phyloP scores from a whole-genome alignment of 1,140 invertebrate species.

The Homarus americanus region DNA sequence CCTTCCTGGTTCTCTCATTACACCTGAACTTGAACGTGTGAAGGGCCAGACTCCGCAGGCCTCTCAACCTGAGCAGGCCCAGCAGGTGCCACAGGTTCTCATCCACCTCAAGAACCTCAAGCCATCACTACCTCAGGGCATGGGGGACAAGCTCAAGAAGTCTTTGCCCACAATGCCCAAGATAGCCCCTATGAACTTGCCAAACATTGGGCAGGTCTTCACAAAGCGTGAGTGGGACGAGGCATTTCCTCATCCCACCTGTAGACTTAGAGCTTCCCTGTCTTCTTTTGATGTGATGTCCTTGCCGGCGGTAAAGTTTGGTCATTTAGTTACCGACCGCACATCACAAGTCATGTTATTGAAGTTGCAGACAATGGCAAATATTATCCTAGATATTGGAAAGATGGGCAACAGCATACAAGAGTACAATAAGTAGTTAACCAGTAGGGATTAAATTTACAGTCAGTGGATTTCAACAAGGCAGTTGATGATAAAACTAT shows the following conservation, averaged over 20 bases:
- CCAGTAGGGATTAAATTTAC: no score
- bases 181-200: constrained; percentile 41
- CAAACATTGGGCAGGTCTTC: constrained; percentile 49
- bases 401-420: no score
- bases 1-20: constrained; percentile 8
- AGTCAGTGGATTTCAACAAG: no score
- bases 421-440: no score
- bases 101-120: constrained; percentile 63
- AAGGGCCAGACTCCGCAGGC: background rate
- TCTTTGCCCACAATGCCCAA: constrained; percentile 55
- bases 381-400: background rate
- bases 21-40: constrained; percentile 4
- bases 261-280: constrained; percentile 23
- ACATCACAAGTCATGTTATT: background rate
- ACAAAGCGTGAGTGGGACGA: constrained; percentile 62
- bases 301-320: background rate
- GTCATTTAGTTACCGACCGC: background rate
- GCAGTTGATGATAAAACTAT: no score
- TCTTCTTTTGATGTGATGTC: background rate
- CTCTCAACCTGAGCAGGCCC: background rate
- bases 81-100: constrained; percentile 43
- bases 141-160: constrained; percentile 26
- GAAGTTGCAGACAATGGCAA: background rate
- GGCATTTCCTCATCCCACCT: constrained; percentile 41
- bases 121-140: constrained; percentile 49